Conservation (phyloP, 1,140 invertebrate genomes). For the Penaeus vannamei region DNA sequence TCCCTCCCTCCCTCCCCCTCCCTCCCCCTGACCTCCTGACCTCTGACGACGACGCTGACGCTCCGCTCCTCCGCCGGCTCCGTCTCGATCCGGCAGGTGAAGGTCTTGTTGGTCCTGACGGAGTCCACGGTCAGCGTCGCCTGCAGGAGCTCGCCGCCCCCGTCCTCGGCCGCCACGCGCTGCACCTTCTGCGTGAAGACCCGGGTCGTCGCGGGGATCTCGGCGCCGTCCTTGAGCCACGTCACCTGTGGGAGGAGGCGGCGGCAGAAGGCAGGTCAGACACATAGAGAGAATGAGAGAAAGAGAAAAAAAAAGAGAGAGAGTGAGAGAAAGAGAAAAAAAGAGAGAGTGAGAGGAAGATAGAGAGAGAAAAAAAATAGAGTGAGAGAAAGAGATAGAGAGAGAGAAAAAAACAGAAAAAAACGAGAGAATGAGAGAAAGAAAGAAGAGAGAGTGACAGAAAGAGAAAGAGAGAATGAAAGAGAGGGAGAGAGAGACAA, state of each 20-base stretch:
- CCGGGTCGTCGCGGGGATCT: conserved; percentile 18
- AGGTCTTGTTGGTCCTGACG: conserved; percentile 25
- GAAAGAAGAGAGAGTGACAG: no score
- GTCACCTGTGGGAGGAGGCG: conserved; percentile 28
- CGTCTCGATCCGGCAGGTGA: conserved; percentile 53
- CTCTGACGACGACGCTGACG: conserved; percentile 30
- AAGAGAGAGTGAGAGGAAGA: no score
- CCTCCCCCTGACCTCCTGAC: neutral
- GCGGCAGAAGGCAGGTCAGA: neutral
- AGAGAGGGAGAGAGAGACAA: no score
- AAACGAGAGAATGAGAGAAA: no score
- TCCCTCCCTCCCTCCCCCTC: neutral
- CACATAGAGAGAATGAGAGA: neutral
- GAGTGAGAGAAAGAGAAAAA: no score
- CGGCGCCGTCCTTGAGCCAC: conserved; percentile 43
- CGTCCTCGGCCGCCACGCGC: neutral
- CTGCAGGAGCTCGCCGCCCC: neutral
- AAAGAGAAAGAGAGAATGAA: no score
- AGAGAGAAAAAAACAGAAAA: no score
- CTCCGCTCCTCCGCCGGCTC: conserved; percentile 45
- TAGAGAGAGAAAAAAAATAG: no score
- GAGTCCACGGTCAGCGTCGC: conserved; percentile 36
- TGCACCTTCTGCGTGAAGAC: conserved; percentile 42
- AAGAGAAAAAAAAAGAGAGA: no score
- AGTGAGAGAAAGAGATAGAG: no score